A percentile compares a stretch with the other conserved stretches of the same genome.
Evolutionary conservation across 1,140 invertebrate genomes (phyloP).

Genomic region (Microplitis demolitor): DNA sequence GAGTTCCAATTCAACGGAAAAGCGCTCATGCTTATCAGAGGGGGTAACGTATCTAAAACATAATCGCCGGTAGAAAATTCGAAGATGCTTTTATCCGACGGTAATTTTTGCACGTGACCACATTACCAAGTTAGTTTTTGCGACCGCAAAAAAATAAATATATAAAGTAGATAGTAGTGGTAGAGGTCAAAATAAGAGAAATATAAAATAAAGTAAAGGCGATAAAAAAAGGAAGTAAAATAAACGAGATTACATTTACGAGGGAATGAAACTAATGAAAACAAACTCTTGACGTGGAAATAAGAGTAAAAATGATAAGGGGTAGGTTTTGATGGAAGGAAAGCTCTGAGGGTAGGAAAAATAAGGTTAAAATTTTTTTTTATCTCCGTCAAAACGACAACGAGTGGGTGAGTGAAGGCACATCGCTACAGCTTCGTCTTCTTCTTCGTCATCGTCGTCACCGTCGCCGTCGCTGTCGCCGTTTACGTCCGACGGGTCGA

Average conservation of each 20-base stretch:
- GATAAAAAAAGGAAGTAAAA: neutral
- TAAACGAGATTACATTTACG: conserved; percentile 18
- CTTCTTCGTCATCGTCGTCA: neutral
- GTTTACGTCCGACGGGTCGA: conserved; percentile 20
- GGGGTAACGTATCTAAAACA: conserved; percentile 3
- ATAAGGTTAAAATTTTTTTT: conserved; percentile 16
- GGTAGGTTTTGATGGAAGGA: conserved; percentile 18
- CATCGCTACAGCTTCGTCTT: neutral
- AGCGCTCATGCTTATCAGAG: neutral
- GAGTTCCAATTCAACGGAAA: neutral
- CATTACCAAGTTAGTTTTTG: neutral
- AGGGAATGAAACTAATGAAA: conserved; percentile 25
- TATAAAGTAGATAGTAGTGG: neutral
- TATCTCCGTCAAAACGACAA: conserved; percentile 10
- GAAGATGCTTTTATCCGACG: conserved; percentile 8
- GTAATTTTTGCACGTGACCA: conserved; percentile 12
- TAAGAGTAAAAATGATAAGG: conserved; percentile 24
- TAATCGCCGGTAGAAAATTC: neutral
- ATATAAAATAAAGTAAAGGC: neutral
- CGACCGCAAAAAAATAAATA: neutral
- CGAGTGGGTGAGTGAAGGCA: conserved; percentile 2
- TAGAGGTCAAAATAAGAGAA: neutral
- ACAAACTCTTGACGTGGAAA: conserved; percentile 26
- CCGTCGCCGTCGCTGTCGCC: neutral
- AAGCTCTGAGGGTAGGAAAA: conserved; percentile 11